Evolutionary conservation across 1,140 invertebrate species (phyloP).

Genomic region (Zaprionus taronus): DNA sequence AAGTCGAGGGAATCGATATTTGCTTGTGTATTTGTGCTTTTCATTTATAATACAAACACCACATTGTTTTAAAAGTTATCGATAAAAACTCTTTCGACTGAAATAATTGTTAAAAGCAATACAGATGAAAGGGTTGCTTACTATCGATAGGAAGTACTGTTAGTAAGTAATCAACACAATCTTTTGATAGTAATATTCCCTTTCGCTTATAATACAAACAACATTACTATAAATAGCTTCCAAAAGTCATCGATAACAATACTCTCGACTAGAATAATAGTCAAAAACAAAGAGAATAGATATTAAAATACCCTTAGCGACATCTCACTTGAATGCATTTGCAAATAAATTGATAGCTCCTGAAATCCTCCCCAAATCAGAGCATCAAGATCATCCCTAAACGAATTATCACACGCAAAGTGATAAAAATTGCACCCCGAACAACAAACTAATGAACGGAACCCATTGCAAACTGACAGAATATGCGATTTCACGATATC

Average conservation of each 20-base stretch:
- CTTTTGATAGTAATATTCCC: too few relatives aligned
- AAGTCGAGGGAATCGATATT: not conserved
- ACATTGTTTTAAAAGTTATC: too few relatives aligned
- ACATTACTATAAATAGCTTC: too few relatives aligned
- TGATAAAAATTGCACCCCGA: slow-evolving; percentile 19
- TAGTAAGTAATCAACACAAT: too few relatives aligned
- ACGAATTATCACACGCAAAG: not conserved
- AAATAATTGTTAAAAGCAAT: too few relatives aligned
- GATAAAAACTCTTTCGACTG: too few relatives aligned
- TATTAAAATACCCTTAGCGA: not conserved
- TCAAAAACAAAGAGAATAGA: not conserved
- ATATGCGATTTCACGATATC: slow-evolving; percentile 27
- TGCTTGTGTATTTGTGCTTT: not conserved
- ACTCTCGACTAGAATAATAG: not conserved
- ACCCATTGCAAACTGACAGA: slow-evolving; percentile 24
- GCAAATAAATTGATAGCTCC: not conserved
- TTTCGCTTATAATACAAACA: too few relatives aligned
- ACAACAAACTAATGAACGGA: slow-evolving; percentile 15
- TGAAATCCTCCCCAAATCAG: not conserved
- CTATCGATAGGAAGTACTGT: too few relatives aligned
- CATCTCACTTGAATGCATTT: slow-evolving; percentile 3
- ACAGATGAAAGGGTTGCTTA: too few relatives aligned
- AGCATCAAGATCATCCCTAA: slow-evolving; percentile 11
- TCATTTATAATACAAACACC: too few relatives aligned
- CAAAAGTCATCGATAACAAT: not conserved